Conservation (phyloP, 2,113 vertebrate species). For the Hemichromis elongatus region DNA sequence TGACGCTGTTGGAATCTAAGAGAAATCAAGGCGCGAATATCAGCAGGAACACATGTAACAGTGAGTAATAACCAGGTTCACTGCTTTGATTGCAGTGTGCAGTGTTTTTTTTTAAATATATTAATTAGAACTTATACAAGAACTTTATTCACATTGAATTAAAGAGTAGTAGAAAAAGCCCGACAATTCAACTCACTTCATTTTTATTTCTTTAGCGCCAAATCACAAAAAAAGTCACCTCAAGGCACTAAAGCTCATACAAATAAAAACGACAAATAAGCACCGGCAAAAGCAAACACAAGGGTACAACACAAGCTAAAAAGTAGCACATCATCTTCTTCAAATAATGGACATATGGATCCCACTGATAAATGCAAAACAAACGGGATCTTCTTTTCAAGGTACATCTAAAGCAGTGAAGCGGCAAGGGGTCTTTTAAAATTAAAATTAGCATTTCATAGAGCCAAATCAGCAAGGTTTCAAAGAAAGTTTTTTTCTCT, state of each 20-base stretch:
- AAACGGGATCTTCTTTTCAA: neutral
- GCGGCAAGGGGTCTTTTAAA: neutral
- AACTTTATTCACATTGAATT: neutral
- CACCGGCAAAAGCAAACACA: neutral
- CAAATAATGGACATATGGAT: neutral
- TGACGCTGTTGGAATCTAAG: conserved; percentile 21
- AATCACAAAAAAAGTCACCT: neutral
- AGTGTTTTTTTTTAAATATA: neutral
- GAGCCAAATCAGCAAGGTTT: neutral
- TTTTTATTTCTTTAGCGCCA: neutral
- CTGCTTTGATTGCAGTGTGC: neutral
- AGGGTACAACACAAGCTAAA: neutral
- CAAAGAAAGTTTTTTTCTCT: neutral
- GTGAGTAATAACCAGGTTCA: neutral
- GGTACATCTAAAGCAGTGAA: neutral
- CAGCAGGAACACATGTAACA: conserved; percentile 29
- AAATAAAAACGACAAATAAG: neutral
- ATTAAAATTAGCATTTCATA: neutral
- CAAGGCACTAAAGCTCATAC: accelerated
- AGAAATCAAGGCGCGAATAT: conserved; percentile 45
- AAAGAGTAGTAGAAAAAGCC: neutral
- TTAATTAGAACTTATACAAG: neutral
- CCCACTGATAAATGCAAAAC: neutral
- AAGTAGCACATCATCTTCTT: neutral
- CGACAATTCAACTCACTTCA: neutral